Evolutionary conservation across 2,888 invertebrate genomes (phyloP).

Genomic region (Amphipoea oculea): DNA sequence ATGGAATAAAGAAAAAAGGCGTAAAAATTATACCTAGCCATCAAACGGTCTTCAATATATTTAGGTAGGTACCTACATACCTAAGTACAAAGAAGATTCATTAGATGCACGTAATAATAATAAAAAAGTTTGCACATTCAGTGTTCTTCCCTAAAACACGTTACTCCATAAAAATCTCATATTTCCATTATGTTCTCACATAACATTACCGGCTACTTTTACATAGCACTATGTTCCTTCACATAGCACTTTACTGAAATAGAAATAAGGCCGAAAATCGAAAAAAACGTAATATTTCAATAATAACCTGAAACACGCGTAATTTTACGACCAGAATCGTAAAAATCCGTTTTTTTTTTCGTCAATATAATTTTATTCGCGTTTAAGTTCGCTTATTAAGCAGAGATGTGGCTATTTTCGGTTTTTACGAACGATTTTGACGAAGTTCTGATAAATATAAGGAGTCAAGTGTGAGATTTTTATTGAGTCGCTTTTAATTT

Average conservation of each 20-base stretch:
- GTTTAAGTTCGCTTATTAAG: constrained; percentile 69
- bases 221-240: constrained; percentile 22
- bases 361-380: constrained; percentile 68
- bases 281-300: constrained; percentile 23
- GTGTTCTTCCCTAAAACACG: constrained; percentile 56
- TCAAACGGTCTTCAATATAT: constrained; percentile 30
- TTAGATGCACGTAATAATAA: constrained; percentile 42
- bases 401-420: constrained; percentile 60
- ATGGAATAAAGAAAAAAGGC: neutral
- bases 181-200: constrained; percentile 62
- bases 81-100: constrained; percentile 22
- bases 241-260: constrained; percentile 19
- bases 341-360: constrained; percentile 65
- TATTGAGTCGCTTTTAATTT: constrained; percentile 41
- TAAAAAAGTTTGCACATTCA: constrained; percentile 58
- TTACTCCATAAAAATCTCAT: constrained; percentile 61
- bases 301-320: constrained; percentile 58
- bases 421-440: constrained; percentile 60
- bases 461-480: constrained; percentile 45
- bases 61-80: neutral
- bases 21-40: neutral
- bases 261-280: constrained; percentile 46
- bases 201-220: constrained; percentile 53
- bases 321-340: constrained; percentile 68
- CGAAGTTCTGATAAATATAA: constrained; percentile 55